Evolutionary conservation across 2,888 invertebrate species (phyloP), one percentile per base, ranked within the genome.

Genomic region (Spatulosminthurus flaviceps): DNA sequence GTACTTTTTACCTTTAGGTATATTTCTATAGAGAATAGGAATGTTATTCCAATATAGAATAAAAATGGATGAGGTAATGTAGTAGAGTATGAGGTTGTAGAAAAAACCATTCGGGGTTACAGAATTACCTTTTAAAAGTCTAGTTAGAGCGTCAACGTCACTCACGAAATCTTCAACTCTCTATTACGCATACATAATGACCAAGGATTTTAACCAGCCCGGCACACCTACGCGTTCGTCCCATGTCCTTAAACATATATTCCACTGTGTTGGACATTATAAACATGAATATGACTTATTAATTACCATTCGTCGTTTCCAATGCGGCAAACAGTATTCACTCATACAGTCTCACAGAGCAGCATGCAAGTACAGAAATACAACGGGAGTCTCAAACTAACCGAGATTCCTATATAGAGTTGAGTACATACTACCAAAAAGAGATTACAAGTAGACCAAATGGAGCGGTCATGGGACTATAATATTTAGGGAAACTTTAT

Each of bases 211-310:
- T 51, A 51, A 51, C 51, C 51, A 13, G n/a, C 51, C 51, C 9
- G 34, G 34, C 34, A 34, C 51, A 51, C 51, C 51, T 51, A 51
- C 51, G n/a, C 51, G n/a, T n/a, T 51, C 51, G 5, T 51, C 51
- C n/a, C 51, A 51, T 51, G 51, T 51, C 51, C 51, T 51, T 51
- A 51, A 16, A 5, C 16, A 51, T 51, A n/a, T 51, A 19, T 51
- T 19, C 51, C 51, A 13, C n/a, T n/a, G n/a, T n/a, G 51, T 51
- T 51, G 51, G 51, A 51, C 51, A 51, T 51, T 19, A 51, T 51
- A 51, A 51, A 51, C 51, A 51, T 19, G 51, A 51, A 51, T 51
- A 51, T 51, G 51, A 51, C 51, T 51, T 51, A 51, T 51, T 51
- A 51, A 51, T 51, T 51, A 51, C 51, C 51, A 16, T n/a, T 16